Conservation (phyloP, 2,113 vertebrate species). For the Sturnira hondurensis region DNA sequence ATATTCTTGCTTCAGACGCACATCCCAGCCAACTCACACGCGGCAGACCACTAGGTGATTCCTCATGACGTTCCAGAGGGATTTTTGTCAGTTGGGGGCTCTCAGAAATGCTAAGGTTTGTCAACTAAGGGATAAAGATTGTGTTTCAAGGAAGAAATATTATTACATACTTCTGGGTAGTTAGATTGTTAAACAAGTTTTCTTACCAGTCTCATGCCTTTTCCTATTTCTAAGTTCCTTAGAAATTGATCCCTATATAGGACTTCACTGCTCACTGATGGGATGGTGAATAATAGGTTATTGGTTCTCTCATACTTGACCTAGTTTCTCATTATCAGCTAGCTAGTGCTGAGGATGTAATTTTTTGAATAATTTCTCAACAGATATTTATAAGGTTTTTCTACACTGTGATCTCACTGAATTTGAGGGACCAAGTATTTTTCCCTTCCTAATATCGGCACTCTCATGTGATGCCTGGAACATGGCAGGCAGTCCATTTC, state of each 20-base stretch:
- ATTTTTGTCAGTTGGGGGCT: not conserved
- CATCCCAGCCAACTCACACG: not conserved
- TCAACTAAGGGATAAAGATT: not conserved
- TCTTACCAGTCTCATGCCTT: not conserved
- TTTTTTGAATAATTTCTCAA: not conserved
- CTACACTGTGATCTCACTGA: not conserved
- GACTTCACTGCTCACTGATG: not conserved
- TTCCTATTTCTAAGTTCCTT: not conserved
- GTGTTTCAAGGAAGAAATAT: not conserved
- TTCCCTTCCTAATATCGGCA: not conserved
- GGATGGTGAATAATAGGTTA: not conserved
- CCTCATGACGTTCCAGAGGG: not conserved
- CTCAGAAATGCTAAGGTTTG: conserved; percentile 7
- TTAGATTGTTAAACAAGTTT: not conserved
- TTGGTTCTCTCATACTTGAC: not conserved
- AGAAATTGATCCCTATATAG: not conserved
- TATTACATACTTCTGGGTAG: not conserved
- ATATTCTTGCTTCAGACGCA: not conserved
- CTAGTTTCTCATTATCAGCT: not conserved
- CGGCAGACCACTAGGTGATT: not conserved
- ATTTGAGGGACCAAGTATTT: not conserved
- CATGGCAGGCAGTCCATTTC: not conserved
- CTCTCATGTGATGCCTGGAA: not conserved
- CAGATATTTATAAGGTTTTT: not conserved
- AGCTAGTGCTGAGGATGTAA: not conserved